phyloP scores from a whole-genome alignment of 2,888 invertebrate genomes.

The Corbicula japonica region DNA sequence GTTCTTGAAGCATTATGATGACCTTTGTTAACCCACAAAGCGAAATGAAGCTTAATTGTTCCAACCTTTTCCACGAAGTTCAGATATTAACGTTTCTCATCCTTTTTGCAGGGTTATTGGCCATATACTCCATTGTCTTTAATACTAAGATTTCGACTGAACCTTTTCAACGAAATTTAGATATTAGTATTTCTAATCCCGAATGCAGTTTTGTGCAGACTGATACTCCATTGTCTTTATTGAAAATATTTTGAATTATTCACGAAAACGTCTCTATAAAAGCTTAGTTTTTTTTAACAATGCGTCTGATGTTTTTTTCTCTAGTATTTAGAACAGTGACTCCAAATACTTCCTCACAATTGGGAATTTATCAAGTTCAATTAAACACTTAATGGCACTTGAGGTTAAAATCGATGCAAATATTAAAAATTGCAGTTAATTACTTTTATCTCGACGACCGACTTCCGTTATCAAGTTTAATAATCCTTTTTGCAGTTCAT shows the following conservation, averaged over 20 bases:
- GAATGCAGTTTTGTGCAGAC: neutral
- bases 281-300: neutral
- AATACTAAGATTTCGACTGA: neutral
- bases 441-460: constrained; percentile 8
- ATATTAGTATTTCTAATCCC: neutral
- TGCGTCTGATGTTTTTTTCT: too few relatives aligned
- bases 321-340: neutral
- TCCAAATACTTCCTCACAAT: neutral
- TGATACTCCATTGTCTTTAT: neutral
- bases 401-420: constrained; percentile 4
- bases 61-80: neutral
- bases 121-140: neutral
- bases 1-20: constrained; percentile 43
- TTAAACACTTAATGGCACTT: constrained; percentile 14
- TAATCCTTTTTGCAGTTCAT: too few relatives aligned
- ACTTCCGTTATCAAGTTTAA: too few relatives aligned
- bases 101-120: neutral
- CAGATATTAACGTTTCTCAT: neutral
- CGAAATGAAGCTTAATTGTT: neutral
- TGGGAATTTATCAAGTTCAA: neutral
- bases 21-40: neutral
- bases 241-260: neutral
- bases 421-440: neutral
- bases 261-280: neutral
- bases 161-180: too few relatives aligned